Base-by-base conservation (phyloP, 2,888 invertebrate species). In the Peribatodes rhomboidaria region DNA sequence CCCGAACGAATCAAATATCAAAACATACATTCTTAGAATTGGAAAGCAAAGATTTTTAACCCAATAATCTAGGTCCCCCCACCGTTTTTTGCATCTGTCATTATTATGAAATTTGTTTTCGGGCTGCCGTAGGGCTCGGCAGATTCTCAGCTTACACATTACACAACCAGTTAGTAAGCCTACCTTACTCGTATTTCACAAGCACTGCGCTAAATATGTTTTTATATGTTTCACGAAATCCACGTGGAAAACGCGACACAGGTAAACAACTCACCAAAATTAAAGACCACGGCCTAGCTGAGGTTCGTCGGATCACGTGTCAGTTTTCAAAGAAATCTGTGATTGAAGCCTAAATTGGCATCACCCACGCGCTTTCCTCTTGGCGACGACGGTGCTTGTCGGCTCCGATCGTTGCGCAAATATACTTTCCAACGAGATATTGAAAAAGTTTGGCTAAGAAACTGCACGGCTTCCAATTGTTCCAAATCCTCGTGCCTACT, bases 281-380 rank as follows among this genome's bases (percentile, higher is more conserved):
- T 31, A 14, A 4, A 31, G 47, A 16, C 31, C 27, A 9, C 27
- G 14, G 14, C 9, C 16, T 1, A 11, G 16, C 14, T 0, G 49
- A 14, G 10, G 27, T 46, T 27, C 18, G 18, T n/a, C 22, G 22
- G n/a, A 33, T 49, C 49, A 49, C 49, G 49, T 31, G 49, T 31
- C 16, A 16, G 6, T 49, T 49, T 33, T 10, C 10, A 49, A 49
- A 33, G 16, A 16, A 33, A 31, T 33, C 14, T 61, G 50, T 61
- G 61, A n/a, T 16, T 41, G 55, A 35, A 47, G 61, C 47, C 55
- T 60, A 47, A 33, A 31, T 22, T 16, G n/a, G 20, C 41, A 33
- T 41, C 41, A 47, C 41, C 33, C 8, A 3, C 14, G n/a, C 20
- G 16, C 50, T 47, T 56, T 50, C 39, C 49, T 49, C 22, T 61